Conservation (phyloP, 2,113 vertebrate genomes). For the Crypturellus undulatus region DNA sequence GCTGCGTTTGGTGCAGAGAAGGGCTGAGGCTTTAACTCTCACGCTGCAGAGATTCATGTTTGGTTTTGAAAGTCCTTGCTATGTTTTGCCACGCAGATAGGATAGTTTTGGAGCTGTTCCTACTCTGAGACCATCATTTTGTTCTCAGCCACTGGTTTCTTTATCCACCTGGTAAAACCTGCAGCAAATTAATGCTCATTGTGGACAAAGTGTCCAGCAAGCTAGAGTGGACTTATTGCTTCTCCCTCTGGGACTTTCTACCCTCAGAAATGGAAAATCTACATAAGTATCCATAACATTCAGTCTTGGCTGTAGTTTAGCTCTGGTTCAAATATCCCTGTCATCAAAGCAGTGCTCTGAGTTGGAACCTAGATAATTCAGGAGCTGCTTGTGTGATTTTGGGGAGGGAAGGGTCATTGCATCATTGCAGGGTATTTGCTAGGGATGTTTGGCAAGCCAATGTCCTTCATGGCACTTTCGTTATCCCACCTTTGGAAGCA, state of each 20-base stretch:
- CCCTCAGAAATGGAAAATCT: neutral
- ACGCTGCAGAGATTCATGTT: accelerated
- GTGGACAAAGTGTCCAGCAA: neutral
- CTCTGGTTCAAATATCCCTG: neutral
- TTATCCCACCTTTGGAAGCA: neutral
- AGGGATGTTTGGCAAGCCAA: neutral
- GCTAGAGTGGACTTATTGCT: neutral
- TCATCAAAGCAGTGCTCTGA: neutral
- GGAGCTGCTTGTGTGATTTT: neutral
- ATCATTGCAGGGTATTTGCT: neutral
- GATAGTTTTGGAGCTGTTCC: neutral
- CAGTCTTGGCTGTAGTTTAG: neutral
- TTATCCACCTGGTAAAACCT: neutral
- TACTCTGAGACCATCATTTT: neutral
- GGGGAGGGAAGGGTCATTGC: neutral
- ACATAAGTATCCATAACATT: neutral
- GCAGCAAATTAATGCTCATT: accelerated
- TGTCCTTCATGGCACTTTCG: neutral
- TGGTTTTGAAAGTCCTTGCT: neutral
- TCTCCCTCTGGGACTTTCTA: neutral
- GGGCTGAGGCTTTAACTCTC: neutral
- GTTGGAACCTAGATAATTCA: neutral
- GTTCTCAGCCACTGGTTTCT: neutral
- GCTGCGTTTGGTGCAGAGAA: accelerated
- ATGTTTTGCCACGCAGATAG: neutral